These are phyloP conservation scores for Loriculus beryllinus DNA, from an alignment of 2,797 vertebrate genomes.

Conservation along the genomic window DNA sequence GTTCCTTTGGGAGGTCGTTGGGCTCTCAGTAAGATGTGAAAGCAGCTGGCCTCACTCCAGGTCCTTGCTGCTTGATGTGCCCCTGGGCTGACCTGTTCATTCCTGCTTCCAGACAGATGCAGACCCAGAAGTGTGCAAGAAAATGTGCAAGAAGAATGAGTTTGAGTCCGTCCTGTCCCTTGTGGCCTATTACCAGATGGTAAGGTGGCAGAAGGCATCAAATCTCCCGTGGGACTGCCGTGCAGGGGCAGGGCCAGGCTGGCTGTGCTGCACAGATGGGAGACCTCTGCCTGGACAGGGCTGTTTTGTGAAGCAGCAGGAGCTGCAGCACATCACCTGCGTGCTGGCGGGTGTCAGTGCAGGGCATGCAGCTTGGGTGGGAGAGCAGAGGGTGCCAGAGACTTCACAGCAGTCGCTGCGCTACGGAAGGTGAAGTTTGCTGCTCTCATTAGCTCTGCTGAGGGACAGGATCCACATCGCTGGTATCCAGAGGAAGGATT, in stretches of 20 bases:
- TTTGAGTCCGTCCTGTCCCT: conserved; percentile 91
- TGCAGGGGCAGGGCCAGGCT: neutral
- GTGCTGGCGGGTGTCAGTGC: neutral
- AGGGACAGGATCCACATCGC: neutral
- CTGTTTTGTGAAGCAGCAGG: neutral
- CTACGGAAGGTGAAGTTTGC: neutral
- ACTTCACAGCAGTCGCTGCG: neutral
- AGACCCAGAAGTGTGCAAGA: conserved; percentile 96
- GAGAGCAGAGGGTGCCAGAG: neutral
- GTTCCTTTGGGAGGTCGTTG: neutral
- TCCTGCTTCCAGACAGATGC: conserved; percentile 88
- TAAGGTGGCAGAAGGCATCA: conserved; percentile 66
- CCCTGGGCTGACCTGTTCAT: neutral
- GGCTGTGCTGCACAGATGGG: neutral
- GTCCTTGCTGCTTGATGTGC: neutral
- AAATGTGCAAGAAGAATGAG: conserved; percentile 91
- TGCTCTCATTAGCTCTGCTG: neutral
- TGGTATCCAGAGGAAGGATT: conserved; percentile 26
- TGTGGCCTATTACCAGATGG: conserved; percentile 97
- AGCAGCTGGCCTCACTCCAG: neutral
- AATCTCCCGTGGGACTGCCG: neutral
- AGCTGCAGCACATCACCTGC: neutral
- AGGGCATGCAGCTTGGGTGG: neutral
- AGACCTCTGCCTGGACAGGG: neutral
- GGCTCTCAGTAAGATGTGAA: neutral